phyloP scores from a whole-genome alignment of 1,140 invertebrate species.

The Hylaeus anthracinus region DNA sequence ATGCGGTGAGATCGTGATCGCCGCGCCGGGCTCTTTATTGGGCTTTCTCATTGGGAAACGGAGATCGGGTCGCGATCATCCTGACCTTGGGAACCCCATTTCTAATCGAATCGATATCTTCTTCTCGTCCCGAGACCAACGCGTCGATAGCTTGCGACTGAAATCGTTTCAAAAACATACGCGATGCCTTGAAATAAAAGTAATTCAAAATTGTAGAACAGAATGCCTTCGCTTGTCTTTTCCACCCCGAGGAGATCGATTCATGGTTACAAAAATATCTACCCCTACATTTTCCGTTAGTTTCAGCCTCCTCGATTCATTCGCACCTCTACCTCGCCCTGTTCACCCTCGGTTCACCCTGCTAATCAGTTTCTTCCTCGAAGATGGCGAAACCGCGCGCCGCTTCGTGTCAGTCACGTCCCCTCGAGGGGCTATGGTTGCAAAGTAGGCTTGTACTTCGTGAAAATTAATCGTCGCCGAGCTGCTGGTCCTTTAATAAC shows the following conservation, averaged over 20 bases:
- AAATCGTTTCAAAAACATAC: neutral
- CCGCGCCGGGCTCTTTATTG: conserved; percentile 49
- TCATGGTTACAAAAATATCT: no score
- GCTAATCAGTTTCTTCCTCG: neutral
- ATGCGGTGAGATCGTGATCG: conserved; percentile 77
- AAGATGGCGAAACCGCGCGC: neutral
- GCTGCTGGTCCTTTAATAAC: conserved; percentile 31
- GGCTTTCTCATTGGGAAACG: conserved; percentile 58
- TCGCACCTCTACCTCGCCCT: no score
- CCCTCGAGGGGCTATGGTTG: neutral
- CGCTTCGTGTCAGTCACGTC: neutral
- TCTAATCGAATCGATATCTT: neutral
- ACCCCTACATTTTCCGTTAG: no score
- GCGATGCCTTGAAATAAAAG: no score
- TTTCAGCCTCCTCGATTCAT: no score
- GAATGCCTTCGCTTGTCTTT: no score
- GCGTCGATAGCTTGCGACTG: neutral
- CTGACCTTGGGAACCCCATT: conserved; percentile 1
- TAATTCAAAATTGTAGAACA: no score
- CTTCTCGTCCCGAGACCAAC: neutral
- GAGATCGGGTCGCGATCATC: conserved; percentile 31
- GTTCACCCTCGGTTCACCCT: no score
- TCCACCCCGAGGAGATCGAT: no score
- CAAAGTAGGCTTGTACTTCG: neutral
- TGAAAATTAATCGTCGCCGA: conserved; percentile 45